Evolutionary conservation across 2,797 vertebrate species (phyloP).

Genomic region (Anableps anableps): DNA sequence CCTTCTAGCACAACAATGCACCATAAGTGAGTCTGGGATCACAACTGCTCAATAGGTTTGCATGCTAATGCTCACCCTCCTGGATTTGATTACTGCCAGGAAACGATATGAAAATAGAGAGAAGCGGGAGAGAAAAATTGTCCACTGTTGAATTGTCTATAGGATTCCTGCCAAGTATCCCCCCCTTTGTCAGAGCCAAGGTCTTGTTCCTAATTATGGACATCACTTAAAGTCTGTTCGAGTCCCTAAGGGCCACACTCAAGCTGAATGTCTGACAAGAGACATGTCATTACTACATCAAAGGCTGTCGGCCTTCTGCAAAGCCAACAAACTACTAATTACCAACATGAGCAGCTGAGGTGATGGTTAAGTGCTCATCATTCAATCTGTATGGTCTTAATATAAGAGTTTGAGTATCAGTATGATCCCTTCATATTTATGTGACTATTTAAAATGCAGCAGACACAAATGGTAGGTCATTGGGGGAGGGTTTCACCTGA

Average conservation of each 20-base stretch:
- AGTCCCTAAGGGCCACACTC: constrained; percentile 36
- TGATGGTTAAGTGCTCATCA: constrained; percentile 40
- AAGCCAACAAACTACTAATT: constrained; percentile 70
- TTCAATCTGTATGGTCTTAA: constrained; percentile 3
- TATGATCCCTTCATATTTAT: neutral
- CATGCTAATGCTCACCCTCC: constrained; percentile 38
- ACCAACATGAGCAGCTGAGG: constrained; percentile 61
- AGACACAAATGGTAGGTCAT: neutral
- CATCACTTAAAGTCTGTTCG: constrained; percentile 57
- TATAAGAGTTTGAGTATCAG: constrained; percentile 6
- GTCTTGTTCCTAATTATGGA: constrained; percentile 67
- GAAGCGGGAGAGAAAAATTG: constrained; percentile 22
- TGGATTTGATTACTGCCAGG: constrained; percentile 44
- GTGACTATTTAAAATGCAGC: constrained; percentile 13
- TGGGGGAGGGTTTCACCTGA: constrained; percentile 83
- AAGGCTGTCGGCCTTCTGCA: constrained; percentile 50
- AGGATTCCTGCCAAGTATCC: constrained; percentile 23
- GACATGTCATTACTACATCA: constrained; percentile 61
- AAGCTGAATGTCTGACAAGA: constrained; percentile 57
- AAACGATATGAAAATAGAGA: constrained; percentile 2
- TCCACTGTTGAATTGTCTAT: constrained; percentile 14
- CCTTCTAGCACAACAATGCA: constrained; percentile 42
- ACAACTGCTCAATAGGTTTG: constrained; percentile 41
- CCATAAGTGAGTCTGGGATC: constrained; percentile 46
- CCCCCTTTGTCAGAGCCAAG: constrained; percentile 36